A percentile compares a stretch with the other conserved stretches of the same genome.
Evolutionary conservation across 2,113 vertebrate genomes (phyloP).

Genomic region (Connochaetes taurinus): DNA sequence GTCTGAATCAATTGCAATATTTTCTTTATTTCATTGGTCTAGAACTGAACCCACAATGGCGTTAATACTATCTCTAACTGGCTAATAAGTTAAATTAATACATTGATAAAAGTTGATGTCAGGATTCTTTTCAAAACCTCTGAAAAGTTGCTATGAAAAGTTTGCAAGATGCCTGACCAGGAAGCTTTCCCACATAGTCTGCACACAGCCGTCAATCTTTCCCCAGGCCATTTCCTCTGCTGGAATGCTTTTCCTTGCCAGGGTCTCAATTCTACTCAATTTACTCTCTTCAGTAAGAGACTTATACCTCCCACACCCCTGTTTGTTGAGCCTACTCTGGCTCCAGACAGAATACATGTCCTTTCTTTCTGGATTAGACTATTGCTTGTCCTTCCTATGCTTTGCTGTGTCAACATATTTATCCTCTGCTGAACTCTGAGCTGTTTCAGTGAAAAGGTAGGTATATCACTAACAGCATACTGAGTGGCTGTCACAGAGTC

Average conservation of each 20-base stretch:
- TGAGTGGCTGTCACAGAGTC: not conserved
- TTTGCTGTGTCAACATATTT: not conserved
- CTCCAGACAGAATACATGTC: not conserved
- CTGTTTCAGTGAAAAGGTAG: not conserved
- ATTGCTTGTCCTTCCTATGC: not conserved
- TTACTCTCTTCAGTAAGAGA: not conserved
- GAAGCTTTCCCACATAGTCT: not conserved
- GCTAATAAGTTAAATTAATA: not conserved
- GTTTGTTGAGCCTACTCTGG: not conserved
- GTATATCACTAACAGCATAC: not conserved
- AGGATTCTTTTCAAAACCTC: not conserved
- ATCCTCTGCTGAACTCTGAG: not conserved
- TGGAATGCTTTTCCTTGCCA: not conserved
- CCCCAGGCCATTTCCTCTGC: rapidly evolving
- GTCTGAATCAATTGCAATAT: not conserved
- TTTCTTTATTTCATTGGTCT: not conserved
- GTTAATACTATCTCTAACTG: not conserved
- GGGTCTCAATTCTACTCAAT: rapidly evolving
- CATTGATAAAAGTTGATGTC: not conserved
- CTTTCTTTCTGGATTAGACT: not conserved
- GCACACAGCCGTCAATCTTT: not conserved
- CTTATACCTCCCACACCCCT: not conserved
- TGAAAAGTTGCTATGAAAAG: not conserved
- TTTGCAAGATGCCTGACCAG: not conserved
- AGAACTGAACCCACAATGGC: not conserved